phyloP scores from a whole-genome alignment of 2,888 invertebrate genomes.

The Drosophila borborema region DNA sequence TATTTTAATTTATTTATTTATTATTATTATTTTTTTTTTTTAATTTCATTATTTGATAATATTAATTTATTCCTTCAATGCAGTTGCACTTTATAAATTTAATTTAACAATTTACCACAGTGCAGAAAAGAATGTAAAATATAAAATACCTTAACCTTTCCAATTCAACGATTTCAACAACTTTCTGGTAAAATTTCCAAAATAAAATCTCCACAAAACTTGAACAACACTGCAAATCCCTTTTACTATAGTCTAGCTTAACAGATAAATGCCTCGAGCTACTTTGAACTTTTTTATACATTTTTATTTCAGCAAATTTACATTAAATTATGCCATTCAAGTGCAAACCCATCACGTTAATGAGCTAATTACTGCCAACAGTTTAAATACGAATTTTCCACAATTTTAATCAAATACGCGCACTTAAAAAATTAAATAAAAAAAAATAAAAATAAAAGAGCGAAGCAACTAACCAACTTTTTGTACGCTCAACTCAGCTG shows the following conservation, averaged over 20 bases:
- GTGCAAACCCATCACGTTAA: neutral
- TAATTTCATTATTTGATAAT: no score
- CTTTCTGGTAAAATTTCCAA: neutral
- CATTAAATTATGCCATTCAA: neutral
- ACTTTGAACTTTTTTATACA: neutral
- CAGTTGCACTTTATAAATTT: no score
- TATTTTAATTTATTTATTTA: no score
- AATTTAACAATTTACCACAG: neutral
- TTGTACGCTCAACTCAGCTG: slow-evolving; percentile 12
- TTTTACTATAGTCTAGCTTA: neutral
- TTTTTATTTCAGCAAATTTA: neutral
- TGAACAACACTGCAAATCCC: neutral
- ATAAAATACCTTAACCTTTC: neutral
- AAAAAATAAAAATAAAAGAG: neutral
- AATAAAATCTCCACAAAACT: neutral
- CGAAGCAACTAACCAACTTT: slow-evolving; percentile 6
- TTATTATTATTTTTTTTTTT: no score
- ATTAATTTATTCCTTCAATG: no score
- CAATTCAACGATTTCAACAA: neutral
- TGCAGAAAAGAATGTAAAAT: no score
- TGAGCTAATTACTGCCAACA: slow-evolving; percentile 11
- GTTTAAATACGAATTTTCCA: neutral
- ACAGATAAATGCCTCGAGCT: neutral
- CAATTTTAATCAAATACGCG: slow-evolving; percentile 13
- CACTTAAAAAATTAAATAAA: slow-evolving; percentile 11